A percentile compares a stretch with the other conserved stretches of the same genome.
phyloP scores from a whole-genome alignment of 53 echinoderm and acorn worm genomes.

The Hippasteria phrygiana region DNA sequence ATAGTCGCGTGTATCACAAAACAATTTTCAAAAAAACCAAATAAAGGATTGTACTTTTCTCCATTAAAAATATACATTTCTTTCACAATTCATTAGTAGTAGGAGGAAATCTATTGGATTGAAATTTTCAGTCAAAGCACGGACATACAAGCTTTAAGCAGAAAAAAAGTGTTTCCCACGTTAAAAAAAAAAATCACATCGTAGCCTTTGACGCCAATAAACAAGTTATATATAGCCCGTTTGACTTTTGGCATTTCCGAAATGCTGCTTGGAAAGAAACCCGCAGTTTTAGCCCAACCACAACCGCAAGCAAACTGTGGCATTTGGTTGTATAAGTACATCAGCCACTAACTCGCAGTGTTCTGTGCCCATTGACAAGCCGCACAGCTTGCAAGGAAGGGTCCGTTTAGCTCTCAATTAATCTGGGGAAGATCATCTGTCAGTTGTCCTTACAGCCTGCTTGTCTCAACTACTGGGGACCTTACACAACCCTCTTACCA shows the following conservation, averaged over 20 bases:
- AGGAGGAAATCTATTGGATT: too few species aligned
- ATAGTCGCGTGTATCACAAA: too few species aligned
- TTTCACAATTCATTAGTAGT: too few species aligned
- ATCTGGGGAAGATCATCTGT: conserved; percentile 46
- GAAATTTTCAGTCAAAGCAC: too few species aligned
- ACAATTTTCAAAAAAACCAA: too few species aligned
- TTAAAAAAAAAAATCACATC: not conserved
- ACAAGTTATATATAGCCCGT: not conserved
- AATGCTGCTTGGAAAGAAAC: not conserved
- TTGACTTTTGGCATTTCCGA: not conserved
- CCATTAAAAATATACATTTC: too few species aligned
- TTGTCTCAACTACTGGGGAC: not conserved
- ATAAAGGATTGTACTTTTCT: too few species aligned
- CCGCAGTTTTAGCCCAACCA: not conserved
- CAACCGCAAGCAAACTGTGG: not conserved
- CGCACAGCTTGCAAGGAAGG: conserved; percentile 44
- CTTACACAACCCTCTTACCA: not conserved
- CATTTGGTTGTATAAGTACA: not conserved
- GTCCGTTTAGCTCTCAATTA: conserved; percentile 44
- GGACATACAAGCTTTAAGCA: too few species aligned
- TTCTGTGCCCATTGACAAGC: conserved; percentile 29
- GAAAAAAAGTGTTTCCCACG: too few species aligned
- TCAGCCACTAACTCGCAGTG: conserved; percentile 28
- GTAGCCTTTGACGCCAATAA: too few species aligned
- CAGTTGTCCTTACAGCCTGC: not conserved